Conservation (phyloP, 2,797 vertebrate species). For the Cuculus canorus region DNA sequence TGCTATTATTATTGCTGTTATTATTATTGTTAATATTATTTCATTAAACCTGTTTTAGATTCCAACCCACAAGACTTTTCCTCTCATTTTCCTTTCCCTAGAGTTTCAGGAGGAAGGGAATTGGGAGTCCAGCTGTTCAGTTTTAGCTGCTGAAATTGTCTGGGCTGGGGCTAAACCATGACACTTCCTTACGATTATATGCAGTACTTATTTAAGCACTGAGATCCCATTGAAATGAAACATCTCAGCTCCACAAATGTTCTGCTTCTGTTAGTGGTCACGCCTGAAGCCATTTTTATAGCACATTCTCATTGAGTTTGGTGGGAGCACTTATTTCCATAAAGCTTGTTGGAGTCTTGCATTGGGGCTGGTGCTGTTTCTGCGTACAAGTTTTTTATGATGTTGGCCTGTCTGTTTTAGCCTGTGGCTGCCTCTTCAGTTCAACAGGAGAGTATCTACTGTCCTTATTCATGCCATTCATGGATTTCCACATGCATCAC, state of each 20-base stretch:
- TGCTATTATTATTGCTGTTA: too few species aligned
- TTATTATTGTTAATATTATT: too few species aligned
- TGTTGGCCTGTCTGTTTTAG: not conserved
- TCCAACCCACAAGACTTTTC: too few species aligned
- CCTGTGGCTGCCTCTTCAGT: not conserved
- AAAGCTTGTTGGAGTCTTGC: not conserved
- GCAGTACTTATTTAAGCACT: not conserved
- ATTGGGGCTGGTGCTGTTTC: not conserved
- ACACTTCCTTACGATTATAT: not conserved
- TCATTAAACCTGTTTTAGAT: too few species aligned
- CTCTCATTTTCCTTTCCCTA: too few species aligned
- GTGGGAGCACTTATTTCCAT: not conserved
- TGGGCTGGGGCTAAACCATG: too few species aligned
- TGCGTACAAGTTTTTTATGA: not conserved
- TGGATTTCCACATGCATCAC: not conserved
- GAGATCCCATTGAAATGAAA: not conserved
- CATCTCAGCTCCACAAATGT: not conserved
- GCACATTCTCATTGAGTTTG: not conserved
- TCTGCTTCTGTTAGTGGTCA: not conserved
- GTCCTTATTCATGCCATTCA: not conserved
- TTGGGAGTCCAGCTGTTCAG: too few species aligned
- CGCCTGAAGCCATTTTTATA: not conserved
- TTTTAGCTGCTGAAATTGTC: too few species aligned
- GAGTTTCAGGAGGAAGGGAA: too few species aligned
- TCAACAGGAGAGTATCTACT: not conserved